Conservation (phyloP, 2,888 invertebrate genomes). For the Nomada fabriciana region DNA sequence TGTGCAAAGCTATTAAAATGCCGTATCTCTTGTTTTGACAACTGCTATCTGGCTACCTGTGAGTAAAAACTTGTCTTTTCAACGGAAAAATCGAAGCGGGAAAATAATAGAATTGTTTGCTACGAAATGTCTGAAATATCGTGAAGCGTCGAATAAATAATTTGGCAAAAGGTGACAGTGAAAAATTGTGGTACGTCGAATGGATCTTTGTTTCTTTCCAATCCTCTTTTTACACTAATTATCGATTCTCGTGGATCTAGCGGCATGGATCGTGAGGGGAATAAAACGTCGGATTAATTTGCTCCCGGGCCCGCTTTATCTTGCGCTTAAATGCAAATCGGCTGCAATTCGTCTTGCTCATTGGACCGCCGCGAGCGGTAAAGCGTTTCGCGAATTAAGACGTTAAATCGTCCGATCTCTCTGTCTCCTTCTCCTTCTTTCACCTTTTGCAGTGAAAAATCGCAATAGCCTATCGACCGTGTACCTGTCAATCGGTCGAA, state of each 20-base stretch:
- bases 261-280: constrained; percentile 33
- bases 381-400: constrained; percentile 68
- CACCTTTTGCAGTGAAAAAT: not conserved
- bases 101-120: too few relatives aligned
- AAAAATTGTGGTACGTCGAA: not conserved
- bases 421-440: constrained; percentile 2
- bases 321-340: constrained; percentile 69
- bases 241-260: not conserved
- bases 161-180: not conserved
- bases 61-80: not conserved
- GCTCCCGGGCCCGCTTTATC: constrained; percentile 63
- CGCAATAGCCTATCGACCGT: too few relatives aligned
- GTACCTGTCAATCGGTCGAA: too few relatives aligned
- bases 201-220: not conserved
- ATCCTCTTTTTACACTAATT: not conserved
- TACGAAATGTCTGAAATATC: too few relatives aligned
- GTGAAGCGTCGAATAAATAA: too few relatives aligned
- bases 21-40: not conserved
- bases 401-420: constrained; percentile 50
- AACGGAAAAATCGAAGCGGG: too few relatives aligned
- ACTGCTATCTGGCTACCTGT: not conserved
- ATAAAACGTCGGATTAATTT: constrained; percentile 69
- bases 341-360: constrained; percentile 67
- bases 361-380: constrained; percentile 64
- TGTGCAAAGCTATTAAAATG: not conserved